Conservation (phyloP, 2,113 vertebrate species). For the Perca flavescens region DNA sequence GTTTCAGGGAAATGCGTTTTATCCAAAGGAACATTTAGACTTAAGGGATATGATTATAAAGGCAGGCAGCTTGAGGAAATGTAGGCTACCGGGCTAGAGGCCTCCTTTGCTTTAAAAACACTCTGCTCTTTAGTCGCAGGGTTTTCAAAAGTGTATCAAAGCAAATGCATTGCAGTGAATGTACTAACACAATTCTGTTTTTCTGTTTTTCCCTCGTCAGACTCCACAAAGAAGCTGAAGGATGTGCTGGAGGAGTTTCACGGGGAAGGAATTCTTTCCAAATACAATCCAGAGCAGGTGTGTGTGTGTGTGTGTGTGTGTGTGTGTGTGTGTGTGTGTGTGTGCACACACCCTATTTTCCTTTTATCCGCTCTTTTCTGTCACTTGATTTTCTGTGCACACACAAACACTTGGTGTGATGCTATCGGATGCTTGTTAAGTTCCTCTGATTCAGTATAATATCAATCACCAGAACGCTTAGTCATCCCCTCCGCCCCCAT, state of each 20-base stretch:
- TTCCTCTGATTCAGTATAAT: conserved; percentile 49
- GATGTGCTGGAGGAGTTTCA: conserved; percentile 95
- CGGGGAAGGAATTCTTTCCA: conserved; percentile 88
- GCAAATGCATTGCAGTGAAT: neutral
- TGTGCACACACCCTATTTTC: too few species aligned
- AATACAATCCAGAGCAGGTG: conserved; percentile 93
- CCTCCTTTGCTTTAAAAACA: neutral
- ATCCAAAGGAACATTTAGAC: neutral
- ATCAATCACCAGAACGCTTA: conserved; percentile 41
- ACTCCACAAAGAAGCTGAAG: conserved; percentile 95
- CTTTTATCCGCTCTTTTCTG: neutral
- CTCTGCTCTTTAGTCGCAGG: neutral
- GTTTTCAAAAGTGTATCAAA: neutral
- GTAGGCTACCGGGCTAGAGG: too few species aligned
- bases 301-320: conserved; percentile 9
- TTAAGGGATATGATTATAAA: neutral
- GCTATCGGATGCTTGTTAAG: conserved; percentile 4
- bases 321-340: too few species aligned
- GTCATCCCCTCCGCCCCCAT: conserved; percentile 24
- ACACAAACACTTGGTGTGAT: neutral
- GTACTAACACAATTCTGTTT: neutral
- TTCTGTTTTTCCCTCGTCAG: conserved; percentile 74
- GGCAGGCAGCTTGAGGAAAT: too few species aligned
- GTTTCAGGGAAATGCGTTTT: neutral
- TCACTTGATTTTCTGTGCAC: neutral